Evolutionary conservation across 2,888 invertebrate species (phyloP).

Genomic region (Pediacus dermestoides): DNA sequence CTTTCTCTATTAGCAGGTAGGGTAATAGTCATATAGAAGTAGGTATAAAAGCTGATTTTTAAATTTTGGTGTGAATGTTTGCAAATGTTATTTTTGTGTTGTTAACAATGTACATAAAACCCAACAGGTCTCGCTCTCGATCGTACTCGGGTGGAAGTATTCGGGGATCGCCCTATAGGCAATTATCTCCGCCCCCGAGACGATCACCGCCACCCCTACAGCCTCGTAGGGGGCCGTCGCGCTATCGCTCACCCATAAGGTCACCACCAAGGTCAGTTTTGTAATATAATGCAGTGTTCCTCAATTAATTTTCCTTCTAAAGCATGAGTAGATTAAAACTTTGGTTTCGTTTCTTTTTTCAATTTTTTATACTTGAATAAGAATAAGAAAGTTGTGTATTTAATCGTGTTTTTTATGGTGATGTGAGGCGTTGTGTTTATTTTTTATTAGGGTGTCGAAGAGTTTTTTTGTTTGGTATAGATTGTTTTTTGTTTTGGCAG

Average conservation of each 20-base stretch:
- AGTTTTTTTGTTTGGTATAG: no score
- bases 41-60: no score
- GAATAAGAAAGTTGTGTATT: no score
- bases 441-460: no score
- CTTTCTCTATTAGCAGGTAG: conserved; percentile 57
- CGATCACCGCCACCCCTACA: conserved; percentile 36
- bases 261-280: conserved; percentile 48
- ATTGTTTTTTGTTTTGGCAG: no score
- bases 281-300: conserved; percentile 14
- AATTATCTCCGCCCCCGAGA: conserved; percentile 45
- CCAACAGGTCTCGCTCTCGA: conserved; percentile 65
- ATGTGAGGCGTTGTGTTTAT: no score
- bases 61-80: no score
- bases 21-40: conserved; percentile 14
- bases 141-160: conserved; percentile 60
- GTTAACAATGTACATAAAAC: no score
- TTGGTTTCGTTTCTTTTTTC: no score
- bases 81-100: no score
- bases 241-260: conserved; percentile 54
- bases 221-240: conserved; percentile 43
- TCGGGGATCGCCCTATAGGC: conserved; percentile 47
- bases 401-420: no score
- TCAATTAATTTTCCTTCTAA: conserved; percentile 7
- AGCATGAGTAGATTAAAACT: background rate
- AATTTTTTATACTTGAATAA: no score